Conservation (phyloP, 2,113 vertebrate genomes). For the Apteryx mantelli region DNA sequence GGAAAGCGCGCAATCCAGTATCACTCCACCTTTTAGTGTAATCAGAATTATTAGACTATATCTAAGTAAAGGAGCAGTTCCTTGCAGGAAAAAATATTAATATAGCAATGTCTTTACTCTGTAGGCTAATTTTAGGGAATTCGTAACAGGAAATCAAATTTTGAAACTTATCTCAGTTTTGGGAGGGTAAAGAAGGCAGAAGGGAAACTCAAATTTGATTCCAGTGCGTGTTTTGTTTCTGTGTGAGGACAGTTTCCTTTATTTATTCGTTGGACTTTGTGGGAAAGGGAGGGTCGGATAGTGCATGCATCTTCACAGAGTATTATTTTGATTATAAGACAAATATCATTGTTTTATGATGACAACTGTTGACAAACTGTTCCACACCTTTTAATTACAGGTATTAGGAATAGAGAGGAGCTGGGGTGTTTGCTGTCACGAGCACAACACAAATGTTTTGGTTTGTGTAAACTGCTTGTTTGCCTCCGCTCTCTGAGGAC, state of each 20-base stretch:
- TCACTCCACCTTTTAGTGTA: neutral
- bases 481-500: neutral
- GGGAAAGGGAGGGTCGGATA: slow-evolving; percentile 12
- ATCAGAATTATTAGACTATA: neutral
- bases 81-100: neutral
- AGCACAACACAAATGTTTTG: slow-evolving; percentile 9
- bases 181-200: neutral
- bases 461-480: neutral
- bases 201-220: neutral
- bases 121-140: neutral
- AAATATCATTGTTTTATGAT: slow-evolving; percentile 32
- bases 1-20: neutral
- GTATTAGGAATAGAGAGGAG: slow-evolving; percentile 6
- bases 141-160: neutral
- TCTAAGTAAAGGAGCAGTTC: neutral
- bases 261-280: slow-evolving; percentile 1
- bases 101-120: neutral
- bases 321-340: slow-evolving; percentile 1
- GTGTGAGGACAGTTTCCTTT: neutral
- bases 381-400: slow-evolving; percentile 64
- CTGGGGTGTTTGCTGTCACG: slow-evolving; percentile 42
- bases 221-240: slow-evolving; percentile 25
- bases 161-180: neutral
- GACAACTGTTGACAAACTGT: slow-evolving; percentile 60
- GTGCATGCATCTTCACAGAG: neutral